Evolutionary conservation across 1,140 invertebrate species (phyloP).

Genomic region (Cryptotermes secundus): DNA sequence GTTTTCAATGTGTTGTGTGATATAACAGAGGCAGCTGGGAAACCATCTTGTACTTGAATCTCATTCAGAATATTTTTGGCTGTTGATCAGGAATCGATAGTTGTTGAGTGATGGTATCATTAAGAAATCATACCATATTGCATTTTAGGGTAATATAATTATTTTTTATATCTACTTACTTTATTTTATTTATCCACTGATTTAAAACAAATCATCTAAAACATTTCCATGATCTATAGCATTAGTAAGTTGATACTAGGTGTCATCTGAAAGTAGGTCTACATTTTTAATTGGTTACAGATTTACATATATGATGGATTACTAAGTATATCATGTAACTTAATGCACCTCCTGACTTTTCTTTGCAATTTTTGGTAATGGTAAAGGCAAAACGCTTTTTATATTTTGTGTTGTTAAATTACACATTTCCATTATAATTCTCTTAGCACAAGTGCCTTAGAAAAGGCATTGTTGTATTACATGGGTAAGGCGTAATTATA

Average conservation of each 20-base stretch:
- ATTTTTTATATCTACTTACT: not conserved
- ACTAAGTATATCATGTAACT: not conserved
- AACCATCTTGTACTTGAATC: slow-evolving; percentile 15
- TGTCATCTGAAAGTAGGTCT: slow-evolving; percentile 25
- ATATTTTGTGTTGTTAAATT: slow-evolving; percentile 33
- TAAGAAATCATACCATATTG: not conserved
- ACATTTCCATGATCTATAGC: slow-evolving; percentile 35
- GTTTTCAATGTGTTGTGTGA: not conserved
- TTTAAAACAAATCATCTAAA: not conserved
- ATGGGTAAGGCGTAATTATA: slow-evolving; percentile 21
- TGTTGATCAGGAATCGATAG: not conserved
- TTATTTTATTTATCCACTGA: slow-evolving; percentile 16
- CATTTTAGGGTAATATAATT: slow-evolving; percentile 23
- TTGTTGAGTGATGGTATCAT: slow-evolving; percentile 9
- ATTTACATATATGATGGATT: slow-evolving; percentile 9
- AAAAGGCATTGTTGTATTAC: slow-evolving; percentile 36
- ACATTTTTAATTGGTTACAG: slow-evolving; percentile 28
- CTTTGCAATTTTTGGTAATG: slow-evolving; percentile 17
- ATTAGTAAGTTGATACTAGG: not conserved
- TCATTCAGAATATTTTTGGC: slow-evolving; percentile 7
- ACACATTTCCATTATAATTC: slow-evolving; percentile 29
- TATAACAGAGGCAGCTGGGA: not conserved
- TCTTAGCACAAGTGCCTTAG: slow-evolving; percentile 37
- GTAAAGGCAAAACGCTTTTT: slow-evolving; percentile 28
- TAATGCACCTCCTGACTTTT: not conserved